phyloP scores from a whole-genome alignment of 2,113 vertebrate species.

The Protomyctophum bolini region DNA sequence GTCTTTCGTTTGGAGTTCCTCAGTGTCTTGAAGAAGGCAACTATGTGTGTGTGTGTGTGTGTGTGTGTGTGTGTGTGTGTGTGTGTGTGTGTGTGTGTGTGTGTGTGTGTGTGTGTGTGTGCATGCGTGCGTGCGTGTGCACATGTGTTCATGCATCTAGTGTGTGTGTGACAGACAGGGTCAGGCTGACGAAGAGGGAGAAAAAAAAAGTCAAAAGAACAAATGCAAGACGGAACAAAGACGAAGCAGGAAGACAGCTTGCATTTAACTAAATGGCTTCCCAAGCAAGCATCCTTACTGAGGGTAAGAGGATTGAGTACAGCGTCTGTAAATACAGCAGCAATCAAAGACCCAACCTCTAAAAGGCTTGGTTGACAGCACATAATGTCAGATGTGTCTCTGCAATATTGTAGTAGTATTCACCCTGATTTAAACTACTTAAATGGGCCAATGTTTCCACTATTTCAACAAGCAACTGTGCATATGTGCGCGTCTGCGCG shows the following conservation, averaged over 20 bases:
- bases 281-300: not conserved
- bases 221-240: not conserved
- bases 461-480: slow-evolving; percentile 17
- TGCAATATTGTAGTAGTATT: slow-evolving; percentile 7
- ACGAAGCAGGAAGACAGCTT: not conserved
- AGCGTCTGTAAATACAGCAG: slow-evolving; percentile 35
- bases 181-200: too few species aligned
- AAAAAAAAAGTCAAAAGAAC: slow-evolving; percentile 1
- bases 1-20: slow-evolving; percentile 47
- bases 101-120: slow-evolving; percentile 4
- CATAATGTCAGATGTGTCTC: slow-evolving; percentile 37
- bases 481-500: slow-evolving; percentile 10
- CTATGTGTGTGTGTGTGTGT: slow-evolving; percentile 24
- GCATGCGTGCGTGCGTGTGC: not conserved
- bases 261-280: not conserved
- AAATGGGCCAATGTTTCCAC: slow-evolving; percentile 49
- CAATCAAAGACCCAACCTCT: slow-evolving; percentile 25
- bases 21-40: slow-evolving; percentile 39
- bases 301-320: slow-evolving; percentile 17
- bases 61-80: slow-evolving; percentile 1
- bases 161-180: too few species aligned
- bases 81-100: not conserved
- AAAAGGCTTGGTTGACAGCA: not conserved
- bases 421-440: slow-evolving; percentile 30
- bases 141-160: too few species aligned